Percentiles rank a stretch among this genome's conserved stretches.
phyloP scores from a whole-genome alignment of 23 tunicate species.

The Diplosoma virens region DNA sequence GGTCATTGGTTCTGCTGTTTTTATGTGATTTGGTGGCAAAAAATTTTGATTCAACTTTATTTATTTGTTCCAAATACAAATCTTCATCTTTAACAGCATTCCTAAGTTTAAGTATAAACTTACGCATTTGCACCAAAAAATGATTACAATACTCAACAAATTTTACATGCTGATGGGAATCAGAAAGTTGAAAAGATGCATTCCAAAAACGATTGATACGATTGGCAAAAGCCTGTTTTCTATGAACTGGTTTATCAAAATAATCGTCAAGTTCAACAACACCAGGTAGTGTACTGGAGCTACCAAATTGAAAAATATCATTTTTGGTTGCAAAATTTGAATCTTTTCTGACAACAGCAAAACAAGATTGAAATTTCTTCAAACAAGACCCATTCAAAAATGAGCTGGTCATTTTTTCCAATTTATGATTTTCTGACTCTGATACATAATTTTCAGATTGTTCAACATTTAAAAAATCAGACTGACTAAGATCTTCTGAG shows the following conservation, averaged over 20 bases:
- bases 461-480: too few relatives aligned
- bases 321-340: background rate
- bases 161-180: conserved; percentile 10
- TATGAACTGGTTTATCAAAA: background rate
- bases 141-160: conserved; percentile 33
- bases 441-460: too few relatives aligned
- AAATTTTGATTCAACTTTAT: background rate
- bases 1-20: background rate
- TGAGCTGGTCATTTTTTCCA: background rate
- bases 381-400: background rate
- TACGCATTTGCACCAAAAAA: conserved; percentile 41
- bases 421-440: background rate
- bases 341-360: conserved; percentile 26
- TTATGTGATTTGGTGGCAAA: too few relatives aligned
- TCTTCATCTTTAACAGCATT: conserved; percentile 24
- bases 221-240: conserved; percentile 1
- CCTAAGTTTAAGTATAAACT: conserved; percentile 39
- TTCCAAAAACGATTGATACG: conserved; percentile 28
- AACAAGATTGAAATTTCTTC: conserved; percentile 7
- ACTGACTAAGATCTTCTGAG: too few relatives aligned
- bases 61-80: background rate
- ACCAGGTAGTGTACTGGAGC: conserved; percentile 38
- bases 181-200: conserved; percentile 9
- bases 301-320: background rate
- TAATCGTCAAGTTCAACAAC: conserved; percentile 27